These are phyloP conservation scores for Dicranocentrus wangi DNA, from an alignment of 2,888 invertebrate species.

Conservation along the genomic window DNA sequence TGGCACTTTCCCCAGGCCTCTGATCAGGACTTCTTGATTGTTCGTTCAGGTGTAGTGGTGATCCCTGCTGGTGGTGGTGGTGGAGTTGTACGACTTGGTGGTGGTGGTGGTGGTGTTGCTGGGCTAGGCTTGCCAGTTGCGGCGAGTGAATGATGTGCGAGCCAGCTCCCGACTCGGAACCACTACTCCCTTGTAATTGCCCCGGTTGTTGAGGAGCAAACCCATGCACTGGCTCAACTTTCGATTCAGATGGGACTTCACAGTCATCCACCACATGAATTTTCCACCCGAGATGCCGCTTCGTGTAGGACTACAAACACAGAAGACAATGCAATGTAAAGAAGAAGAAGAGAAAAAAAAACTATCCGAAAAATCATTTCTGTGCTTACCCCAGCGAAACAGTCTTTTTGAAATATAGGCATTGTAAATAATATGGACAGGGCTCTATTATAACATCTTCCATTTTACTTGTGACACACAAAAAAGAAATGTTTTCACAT, in stretches of 20 bases:
- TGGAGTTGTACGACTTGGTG: no score
- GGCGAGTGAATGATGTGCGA: neutral
- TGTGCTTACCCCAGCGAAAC: no score
- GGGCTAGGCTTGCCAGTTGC: neutral
- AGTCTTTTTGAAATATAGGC: no score
- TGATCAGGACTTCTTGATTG: slow-evolving; percentile 48
- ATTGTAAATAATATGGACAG: neutral
- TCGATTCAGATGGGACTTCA: slow-evolving; percentile 74
- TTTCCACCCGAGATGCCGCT: slow-evolving; percentile 95
- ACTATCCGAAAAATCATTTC: neutral
- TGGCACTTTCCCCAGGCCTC: slow-evolving; percentile 53
- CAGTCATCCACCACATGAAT: slow-evolving; percentile 92
- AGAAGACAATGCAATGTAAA: slow-evolving; percentile 54
- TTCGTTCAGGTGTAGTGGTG: slow-evolving; percentile 36
- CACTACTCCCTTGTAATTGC: no score
- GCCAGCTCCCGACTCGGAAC: no score
- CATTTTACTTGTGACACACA: slow-evolving; percentile 1
- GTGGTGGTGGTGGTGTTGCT: slow-evolving; percentile 28
- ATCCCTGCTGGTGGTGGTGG: slow-evolving; percentile 32
- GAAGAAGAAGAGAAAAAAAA: neutral
- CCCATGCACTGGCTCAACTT: slow-evolving; percentile 5
- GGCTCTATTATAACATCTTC: neutral
- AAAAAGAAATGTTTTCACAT: slow-evolving; percentile 43
- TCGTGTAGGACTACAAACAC: slow-evolving; percentile 90
- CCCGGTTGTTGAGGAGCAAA: neutral